These are phyloP conservation scores for Cylloceria caligata DNA, from an alignment of 2,888 invertebrate genomes.

Conservation along the genomic window DNA sequence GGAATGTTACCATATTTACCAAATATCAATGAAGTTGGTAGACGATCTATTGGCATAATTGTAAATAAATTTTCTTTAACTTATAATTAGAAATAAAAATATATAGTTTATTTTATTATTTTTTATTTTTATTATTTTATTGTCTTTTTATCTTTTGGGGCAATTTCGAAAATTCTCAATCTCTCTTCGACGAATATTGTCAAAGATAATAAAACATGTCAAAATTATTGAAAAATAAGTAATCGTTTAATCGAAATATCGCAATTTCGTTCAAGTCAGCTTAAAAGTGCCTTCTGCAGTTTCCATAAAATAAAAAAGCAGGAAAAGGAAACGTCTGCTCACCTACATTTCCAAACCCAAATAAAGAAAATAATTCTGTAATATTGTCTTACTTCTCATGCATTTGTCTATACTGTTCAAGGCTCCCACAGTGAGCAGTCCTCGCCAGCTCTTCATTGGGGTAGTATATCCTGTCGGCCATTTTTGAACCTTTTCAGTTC, in stretches of 20 bases:
- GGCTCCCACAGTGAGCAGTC: conserved; percentile 88
- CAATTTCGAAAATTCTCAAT: no score
- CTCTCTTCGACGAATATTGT: no score
- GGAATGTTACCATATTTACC: no score
- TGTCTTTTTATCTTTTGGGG: no score
- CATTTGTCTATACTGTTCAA: conserved; percentile 93
- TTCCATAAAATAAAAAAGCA: not conserved
- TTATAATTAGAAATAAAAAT: no score
- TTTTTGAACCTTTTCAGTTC: conserved; percentile 69
- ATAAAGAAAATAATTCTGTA: not conserved
- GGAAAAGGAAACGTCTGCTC: not conserved
- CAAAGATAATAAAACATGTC: no score
- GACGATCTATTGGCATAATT: no score
- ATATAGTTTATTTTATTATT: no score
- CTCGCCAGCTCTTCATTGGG: conserved; percentile 87
- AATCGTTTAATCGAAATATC: not conserved
- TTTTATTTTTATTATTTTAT: no score
- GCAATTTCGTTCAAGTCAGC: not conserved
- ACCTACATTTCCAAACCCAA: not conserved
- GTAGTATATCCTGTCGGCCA: conserved; percentile 85
- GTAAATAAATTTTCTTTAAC: no score
- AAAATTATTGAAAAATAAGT: not conserved
- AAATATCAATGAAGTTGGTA: no score
- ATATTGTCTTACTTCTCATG: conserved; percentile 87
- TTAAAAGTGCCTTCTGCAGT: not conserved